Evolutionary conservation across 2,888 invertebrate genomes (phyloP).

Genomic region (Cerastoderma edule): DNA sequence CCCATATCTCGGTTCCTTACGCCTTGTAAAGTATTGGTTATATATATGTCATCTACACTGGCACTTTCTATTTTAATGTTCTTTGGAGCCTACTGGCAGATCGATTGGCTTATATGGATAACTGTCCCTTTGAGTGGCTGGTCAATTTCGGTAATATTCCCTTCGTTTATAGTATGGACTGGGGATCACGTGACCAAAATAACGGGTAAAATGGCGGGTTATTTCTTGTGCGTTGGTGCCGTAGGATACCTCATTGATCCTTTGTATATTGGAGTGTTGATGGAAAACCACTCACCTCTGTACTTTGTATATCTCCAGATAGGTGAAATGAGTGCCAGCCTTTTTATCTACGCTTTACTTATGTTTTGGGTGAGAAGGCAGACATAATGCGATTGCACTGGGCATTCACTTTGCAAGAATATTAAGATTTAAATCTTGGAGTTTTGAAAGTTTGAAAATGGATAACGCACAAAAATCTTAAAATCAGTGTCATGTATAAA

Average conservation of each 20-base stretch:
- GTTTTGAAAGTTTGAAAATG: too few relatives aligned
- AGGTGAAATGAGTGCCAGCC: too few relatives aligned
- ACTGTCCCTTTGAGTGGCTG: slow-evolving; percentile 31
- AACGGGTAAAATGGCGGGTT: slow-evolving; percentile 35
- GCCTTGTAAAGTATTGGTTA: slow-evolving; percentile 77
- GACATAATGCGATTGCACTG: too few relatives aligned
- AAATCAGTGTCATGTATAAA: too few relatives aligned
- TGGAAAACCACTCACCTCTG: too few relatives aligned
- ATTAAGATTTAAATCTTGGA: too few relatives aligned
- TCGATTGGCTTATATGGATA: slow-evolving; percentile 29
- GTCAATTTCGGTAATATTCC: slow-evolving; percentile 34
- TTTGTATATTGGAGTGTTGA: too few relatives aligned
- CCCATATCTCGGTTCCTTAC: slow-evolving; percentile 78
- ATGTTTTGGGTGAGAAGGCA: too few relatives aligned
- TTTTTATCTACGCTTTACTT: too few relatives aligned
- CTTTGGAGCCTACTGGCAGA: slow-evolving; percentile 1
- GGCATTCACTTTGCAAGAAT: too few relatives aligned
- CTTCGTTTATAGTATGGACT: slow-evolving; percentile 45
- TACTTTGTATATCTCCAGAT: too few relatives aligned
- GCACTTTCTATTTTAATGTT: slow-evolving; percentile 16
- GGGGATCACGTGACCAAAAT: slow-evolving; percentile 32
- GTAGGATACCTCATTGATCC: slow-evolving; percentile 39
- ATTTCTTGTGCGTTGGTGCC: slow-evolving; percentile 23
- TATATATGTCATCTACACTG: slow-evolving; percentile 8
- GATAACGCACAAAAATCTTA: too few relatives aligned